Conservation (phyloP, 1,140 invertebrate species). For the Nylanderia fulva region DNA sequence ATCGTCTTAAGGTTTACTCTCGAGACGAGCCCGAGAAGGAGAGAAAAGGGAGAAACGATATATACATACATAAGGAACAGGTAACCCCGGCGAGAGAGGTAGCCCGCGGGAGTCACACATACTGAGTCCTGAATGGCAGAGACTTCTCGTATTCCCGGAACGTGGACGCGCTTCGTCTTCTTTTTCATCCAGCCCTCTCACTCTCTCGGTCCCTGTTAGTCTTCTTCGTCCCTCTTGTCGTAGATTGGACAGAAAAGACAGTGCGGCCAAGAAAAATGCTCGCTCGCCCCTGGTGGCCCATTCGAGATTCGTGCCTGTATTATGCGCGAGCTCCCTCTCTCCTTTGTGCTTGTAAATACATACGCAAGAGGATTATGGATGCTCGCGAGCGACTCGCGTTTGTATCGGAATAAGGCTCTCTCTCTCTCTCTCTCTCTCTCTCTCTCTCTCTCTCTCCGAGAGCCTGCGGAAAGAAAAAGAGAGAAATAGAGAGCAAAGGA, state of each 20-base stretch:
- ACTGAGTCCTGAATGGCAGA: slow-evolving; percentile 69
- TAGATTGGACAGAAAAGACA: slow-evolving; percentile 51
- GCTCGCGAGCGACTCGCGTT: slow-evolving; percentile 74
- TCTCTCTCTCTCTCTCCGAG: slow-evolving; percentile 3
- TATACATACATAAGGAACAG: slow-evolving; percentile 71
- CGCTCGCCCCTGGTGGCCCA: slow-evolving; percentile 69
- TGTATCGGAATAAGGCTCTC: slow-evolving; percentile 55
- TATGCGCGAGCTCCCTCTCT: slow-evolving; percentile 33
- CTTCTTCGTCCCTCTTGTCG: not conserved
- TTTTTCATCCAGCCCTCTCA: slow-evolving; percentile 14
- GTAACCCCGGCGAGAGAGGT: slow-evolving; percentile 60
- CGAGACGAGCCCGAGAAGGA: slow-evolving; percentile 38
- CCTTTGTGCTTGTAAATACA: slow-evolving; percentile 72
- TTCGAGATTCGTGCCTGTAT: slow-evolving; percentile 45
- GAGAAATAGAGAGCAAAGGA: slow-evolving; percentile 48
- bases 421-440: slow-evolving; percentile 12
- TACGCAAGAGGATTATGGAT: slow-evolving; percentile 72
- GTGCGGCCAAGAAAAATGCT: slow-evolving; percentile 62
- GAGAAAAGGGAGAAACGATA: not conserved
- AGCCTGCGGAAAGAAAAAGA: not conserved
- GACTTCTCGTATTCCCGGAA: slow-evolving; percentile 69
- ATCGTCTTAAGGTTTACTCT: slow-evolving; percentile 68
- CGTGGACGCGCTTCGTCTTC: slow-evolving; percentile 53
- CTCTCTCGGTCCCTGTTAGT: not conserved
- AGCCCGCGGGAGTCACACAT: slow-evolving; percentile 63